Percentiles rank a stretch among this genome's conserved stretches.
Conservation (phyloP, 2,797 vertebrate species). For the Rachycentron canadum region DNA sequence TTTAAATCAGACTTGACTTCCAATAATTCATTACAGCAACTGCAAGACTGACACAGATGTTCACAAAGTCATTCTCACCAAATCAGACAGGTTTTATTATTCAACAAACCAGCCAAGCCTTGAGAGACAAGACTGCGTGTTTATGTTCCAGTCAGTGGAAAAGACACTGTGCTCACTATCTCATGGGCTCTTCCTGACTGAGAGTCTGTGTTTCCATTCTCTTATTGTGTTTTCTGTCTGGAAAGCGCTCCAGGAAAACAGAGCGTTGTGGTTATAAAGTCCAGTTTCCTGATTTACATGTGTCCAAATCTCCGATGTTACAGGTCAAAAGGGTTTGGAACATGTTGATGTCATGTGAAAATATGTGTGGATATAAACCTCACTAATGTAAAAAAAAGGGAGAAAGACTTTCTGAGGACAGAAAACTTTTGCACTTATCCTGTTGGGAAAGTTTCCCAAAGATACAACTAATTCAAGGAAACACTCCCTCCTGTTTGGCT, state of each 20-base stretch:
- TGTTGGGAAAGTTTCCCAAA: background rate
- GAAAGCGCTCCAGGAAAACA: conserved; percentile 67
- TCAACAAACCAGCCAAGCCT: conserved; percentile 38
- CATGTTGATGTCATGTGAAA: background rate
- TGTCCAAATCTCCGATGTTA: conserved; percentile 33
- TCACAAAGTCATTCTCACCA: conserved; percentile 17
- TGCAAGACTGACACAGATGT: background rate
- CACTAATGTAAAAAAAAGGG: too few relatives aligned
- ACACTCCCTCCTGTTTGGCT: background rate
- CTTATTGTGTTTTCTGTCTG: conserved; percentile 71
- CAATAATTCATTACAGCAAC: background rate
- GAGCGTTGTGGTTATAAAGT: conserved; percentile 65
- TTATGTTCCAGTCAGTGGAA: conserved; percentile 65
- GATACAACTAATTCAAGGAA: background rate
- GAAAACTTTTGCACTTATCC: background rate
- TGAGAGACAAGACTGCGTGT: conserved; percentile 61
- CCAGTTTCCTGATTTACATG: conserved; percentile 69
- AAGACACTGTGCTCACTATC: conserved; percentile 61
- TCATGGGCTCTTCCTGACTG: conserved; percentile 63
- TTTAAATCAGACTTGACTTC: background rate
- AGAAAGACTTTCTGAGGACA: background rate
- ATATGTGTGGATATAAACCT: background rate
- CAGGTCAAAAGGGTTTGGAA: conserved; percentile 32
- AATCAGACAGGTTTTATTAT: conserved; percentile 29
- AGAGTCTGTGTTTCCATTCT: conserved; percentile 64